Base-by-base conservation (phyloP, 2,797 vertebrate species). In the Mus caroli region DNA sequence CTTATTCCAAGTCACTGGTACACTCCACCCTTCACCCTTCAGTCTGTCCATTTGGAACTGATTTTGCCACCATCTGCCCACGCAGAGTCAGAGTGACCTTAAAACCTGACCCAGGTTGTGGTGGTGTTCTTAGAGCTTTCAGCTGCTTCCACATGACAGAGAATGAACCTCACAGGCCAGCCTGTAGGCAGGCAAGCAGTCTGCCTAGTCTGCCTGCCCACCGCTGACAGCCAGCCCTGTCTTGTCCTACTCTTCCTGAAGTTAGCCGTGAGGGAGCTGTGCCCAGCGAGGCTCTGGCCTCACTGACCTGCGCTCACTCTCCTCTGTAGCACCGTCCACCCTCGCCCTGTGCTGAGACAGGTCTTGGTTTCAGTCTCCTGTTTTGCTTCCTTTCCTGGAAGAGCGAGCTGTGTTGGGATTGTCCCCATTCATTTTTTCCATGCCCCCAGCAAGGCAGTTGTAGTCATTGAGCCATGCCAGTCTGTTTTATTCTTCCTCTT, bases 41-140 rank as follows among this genome's bases (percentile, higher is more conserved):
- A 15, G 77, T 67, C 86, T 69, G 60, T 8, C 64, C 37, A 56
- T 80, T 96, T 92, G 86, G 64, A 90, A 10, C 89, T 82, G 67
- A 64, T 50, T 93, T 89, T 88, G 12, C 54, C 69, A 20, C 28
- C 10, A 46, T 64, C 94, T 46, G 37, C 26, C 14, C 15, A 26
- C 56, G 77, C 43, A 86, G 67, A 88, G 34, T 60, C 31, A 80
- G 79, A 56, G 54, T 90, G 19, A 56, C 85, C 58, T 95, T 56
- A 80, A 80, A 56, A 56, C 52, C 56, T 54, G 50, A 56, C 34
- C 52, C 52, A 56, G 34, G 34, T 4, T 80, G 56, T 40, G 24
- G 24, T 58, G 54, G 60, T 40, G 54, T 85, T 83, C 64, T 91
- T 28, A 58, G 80, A 82, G 52, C 52, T 43, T 43, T 94, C n/a